A percentile compares a stretch with the other conserved stretches of the same genome.
These are phyloP conservation scores for Taeniopygia guttata DNA, from an alignment of 2,797 vertebrate species.

Conservation along the genomic window DNA sequence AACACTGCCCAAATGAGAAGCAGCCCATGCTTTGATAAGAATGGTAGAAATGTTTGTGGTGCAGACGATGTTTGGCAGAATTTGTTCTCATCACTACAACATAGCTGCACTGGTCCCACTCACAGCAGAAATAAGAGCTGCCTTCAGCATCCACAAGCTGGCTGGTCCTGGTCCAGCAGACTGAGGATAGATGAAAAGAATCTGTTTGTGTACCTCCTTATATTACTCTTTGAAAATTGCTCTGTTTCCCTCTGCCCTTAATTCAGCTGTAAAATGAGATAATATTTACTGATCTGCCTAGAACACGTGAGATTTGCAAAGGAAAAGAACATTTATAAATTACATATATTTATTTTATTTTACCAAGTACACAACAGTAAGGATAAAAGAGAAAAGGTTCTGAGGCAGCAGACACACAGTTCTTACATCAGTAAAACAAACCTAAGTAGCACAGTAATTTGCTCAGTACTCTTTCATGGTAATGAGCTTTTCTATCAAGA, in stretches of 20 bases:
- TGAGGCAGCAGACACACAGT: neutral
- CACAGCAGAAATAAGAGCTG: neutral
- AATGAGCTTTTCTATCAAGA: conserved; percentile 2
- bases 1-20: neutral
- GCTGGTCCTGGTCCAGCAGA: neutral
- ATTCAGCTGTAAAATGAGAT: neutral
- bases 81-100: neutral
- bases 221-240: neutral
- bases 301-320: neutral
- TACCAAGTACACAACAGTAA: neutral
- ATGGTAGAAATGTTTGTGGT: neutral
- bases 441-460: neutral
- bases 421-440: neutral
- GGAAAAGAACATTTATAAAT: neutral
- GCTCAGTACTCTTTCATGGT: neutral
- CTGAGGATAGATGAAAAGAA: neutral
- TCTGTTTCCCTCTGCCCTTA: neutral
- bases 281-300: neutral
- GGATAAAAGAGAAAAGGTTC: neutral
- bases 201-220: neutral
- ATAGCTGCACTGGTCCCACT: neutral
- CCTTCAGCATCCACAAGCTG: neutral
- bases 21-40: neutral
- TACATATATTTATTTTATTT: neutral
- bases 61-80: neutral